Base-by-base conservation (phyloP, 2,113 vertebrate species). In the Sebastes schlegelii region DNA sequence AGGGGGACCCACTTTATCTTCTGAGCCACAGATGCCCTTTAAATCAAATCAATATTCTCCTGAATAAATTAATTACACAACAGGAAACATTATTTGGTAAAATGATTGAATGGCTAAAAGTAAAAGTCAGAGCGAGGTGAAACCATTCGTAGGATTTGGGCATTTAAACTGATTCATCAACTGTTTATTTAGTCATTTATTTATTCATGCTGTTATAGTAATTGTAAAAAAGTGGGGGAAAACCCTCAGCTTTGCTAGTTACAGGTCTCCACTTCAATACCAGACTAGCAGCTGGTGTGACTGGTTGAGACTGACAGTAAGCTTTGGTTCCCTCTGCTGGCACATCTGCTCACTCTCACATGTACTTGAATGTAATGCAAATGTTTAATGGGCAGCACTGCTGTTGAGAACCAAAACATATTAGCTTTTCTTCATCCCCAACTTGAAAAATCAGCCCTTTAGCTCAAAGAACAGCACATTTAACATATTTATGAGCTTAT, bases 311-410 rank as follows among this genome's bases (percentile, higher is more conserved):
- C 63, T 40, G 70, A 61, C 23, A 14, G 55, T 34, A 45, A 67
- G 48, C 74, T 84, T 63, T 88, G 84, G 66, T 76, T 66, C 94
- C 94, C 91, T 93, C 94, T 91, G 77, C 91, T 93, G 93, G 91
- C 43, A 55, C 13, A 46, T 61, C 21, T 63, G 52, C 8, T 54
- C n/a, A 70, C 74, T 70, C 6, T 74, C 67, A 19, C 6, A 55
- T 5, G 43, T 11, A 11, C 1, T 2, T 52, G 64, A 60, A 14
- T 51, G 0, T 49, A 1, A 4, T 3, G 46, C 9, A 69, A 7
- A 34, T 5, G 8, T 34, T 51, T 26, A 58, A 64, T 14, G 23
- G 10, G 9, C 17, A 55, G 13, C 23, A 21, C 5, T 52, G 5
- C n/a, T 6, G 14, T 19, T 3, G 8, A 12, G 5, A 49, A 46